Conservation (phyloP, 2,797 vertebrate genomes). For the Megalops cyprinoides region DNA sequence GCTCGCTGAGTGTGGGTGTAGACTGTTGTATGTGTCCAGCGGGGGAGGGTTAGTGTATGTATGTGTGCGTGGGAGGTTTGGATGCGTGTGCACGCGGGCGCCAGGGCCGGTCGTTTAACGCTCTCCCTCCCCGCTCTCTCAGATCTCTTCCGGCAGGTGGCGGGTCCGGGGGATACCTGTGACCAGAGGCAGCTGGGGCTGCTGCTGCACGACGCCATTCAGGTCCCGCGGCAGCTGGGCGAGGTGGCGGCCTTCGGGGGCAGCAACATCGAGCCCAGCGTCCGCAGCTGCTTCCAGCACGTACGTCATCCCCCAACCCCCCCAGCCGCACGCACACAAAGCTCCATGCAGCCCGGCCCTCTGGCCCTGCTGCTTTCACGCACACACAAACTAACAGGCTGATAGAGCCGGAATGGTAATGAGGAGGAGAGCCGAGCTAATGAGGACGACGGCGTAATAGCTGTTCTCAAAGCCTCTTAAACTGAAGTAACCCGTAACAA, state of each 20-base stretch:
- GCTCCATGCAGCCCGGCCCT: no score
- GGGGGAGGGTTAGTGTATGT: not conserved
- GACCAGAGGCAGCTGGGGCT: slow-evolving; percentile 93
- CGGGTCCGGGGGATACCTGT: slow-evolving; percentile 86
- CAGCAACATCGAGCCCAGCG: slow-evolving; percentile 96
- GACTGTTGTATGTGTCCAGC: no score
- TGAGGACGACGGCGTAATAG: not conserved
- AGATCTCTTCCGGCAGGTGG: slow-evolving; percentile 94
- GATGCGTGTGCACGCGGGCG: no score
- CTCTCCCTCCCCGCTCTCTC: not conserved
- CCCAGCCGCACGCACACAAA: no score
- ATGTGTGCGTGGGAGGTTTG: not conserved
- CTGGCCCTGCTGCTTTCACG: no score
- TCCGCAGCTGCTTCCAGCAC: slow-evolving; percentile 96
- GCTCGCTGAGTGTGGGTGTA: no score
- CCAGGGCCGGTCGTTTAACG: not conserved
- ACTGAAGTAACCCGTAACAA: not conserved
- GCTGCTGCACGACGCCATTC: slow-evolving; percentile 93
- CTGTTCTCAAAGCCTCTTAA: not conserved
- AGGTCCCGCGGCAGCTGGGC: slow-evolving; percentile 93
- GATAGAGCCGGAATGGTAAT: not conserved
- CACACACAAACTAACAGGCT: no score
- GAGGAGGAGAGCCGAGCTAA: not conserved
- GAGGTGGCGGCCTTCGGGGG: slow-evolving; percentile 96
- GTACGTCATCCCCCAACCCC: slow-evolving; percentile 67